Evolutionary conservation across 2,113 vertebrate genomes (phyloP).

Genomic region (Nesoenas mayeri): DNA sequence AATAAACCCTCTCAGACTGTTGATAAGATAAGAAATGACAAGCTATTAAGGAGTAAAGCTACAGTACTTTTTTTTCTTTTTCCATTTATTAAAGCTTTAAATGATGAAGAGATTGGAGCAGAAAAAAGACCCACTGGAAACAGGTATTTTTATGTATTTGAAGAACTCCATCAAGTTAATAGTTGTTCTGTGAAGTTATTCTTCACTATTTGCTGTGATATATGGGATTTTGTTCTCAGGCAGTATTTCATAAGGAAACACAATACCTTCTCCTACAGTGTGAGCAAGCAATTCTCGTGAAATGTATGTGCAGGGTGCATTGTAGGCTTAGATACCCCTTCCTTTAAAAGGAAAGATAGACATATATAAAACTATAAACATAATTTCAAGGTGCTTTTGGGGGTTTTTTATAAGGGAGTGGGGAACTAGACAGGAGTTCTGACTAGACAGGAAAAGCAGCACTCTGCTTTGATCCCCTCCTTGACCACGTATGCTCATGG

Average conservation of each 20-base stretch:
- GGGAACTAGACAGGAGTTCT: neutral
- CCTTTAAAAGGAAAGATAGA: neutral
- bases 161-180: neutral
- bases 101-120: neutral
- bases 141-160: neutral
- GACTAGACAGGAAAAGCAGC: neutral
- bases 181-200: neutral
- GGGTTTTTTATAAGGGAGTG: neutral
- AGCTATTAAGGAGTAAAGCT: neutral
- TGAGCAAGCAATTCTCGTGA: neutral
- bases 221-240: neutral
- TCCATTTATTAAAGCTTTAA: neutral
- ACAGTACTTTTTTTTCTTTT: neutral
- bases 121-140: neutral
- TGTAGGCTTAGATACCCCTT: neutral
- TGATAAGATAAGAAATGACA: slow-evolving; percentile 25
- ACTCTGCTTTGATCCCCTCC: neutral
- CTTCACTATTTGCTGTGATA: neutral
- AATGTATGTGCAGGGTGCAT: no score
- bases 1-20: neutral
- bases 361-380: neutral
- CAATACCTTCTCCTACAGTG: neutral
- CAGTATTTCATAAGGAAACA: neutral
- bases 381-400: neutral
- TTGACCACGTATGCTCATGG: rapidly evolving